Conservation (phyloP, 1,140 invertebrate species). For the Melipona quadrifasciata region DNA sequence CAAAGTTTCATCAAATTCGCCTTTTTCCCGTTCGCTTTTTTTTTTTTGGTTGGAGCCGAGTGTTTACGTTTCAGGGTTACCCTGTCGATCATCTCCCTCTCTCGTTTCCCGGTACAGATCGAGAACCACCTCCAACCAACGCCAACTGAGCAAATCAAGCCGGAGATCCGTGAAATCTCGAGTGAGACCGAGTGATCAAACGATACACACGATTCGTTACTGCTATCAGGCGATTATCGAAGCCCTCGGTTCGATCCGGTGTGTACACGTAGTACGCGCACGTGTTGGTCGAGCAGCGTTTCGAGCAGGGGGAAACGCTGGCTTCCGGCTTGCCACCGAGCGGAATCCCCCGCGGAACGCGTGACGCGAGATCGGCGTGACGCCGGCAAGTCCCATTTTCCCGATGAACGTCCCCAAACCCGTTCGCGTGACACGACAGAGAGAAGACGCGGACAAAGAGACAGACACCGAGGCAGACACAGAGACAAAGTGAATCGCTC, state of each 20-base stretch:
- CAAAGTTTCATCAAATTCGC: conserved; percentile 4
- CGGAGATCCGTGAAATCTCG: conserved; percentile 24
- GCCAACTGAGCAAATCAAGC: neutral
- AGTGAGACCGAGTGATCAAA: conserved; percentile 11
- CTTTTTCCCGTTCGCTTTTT: neutral
- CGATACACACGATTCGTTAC: neutral
- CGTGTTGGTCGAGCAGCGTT: neutral
- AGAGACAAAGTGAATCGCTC: conserved; percentile 55
- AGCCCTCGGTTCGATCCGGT: neutral
- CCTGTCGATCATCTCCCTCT: neutral
- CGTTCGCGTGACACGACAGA: conserved; percentile 34
- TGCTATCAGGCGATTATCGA: neutral
- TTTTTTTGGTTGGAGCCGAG: neutral
- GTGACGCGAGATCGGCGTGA: neutral
- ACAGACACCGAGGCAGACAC: conserved; percentile 47
- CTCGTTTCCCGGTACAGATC: neutral
- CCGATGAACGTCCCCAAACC: neutral
- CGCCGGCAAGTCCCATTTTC: neutral
- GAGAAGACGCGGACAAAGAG: conserved; percentile 56
- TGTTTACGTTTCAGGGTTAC: neutral
- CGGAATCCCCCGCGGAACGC: neutral
- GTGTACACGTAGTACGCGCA: too few species aligned
- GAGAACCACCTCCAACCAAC: neutral
- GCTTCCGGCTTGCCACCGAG: neutral
- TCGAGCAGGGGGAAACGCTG: neutral